Evolutionary conservation across 2,113 vertebrate species (phyloP), one percentile per base, ranked within the genome.

Genomic region (Tupaia tana): DNA sequence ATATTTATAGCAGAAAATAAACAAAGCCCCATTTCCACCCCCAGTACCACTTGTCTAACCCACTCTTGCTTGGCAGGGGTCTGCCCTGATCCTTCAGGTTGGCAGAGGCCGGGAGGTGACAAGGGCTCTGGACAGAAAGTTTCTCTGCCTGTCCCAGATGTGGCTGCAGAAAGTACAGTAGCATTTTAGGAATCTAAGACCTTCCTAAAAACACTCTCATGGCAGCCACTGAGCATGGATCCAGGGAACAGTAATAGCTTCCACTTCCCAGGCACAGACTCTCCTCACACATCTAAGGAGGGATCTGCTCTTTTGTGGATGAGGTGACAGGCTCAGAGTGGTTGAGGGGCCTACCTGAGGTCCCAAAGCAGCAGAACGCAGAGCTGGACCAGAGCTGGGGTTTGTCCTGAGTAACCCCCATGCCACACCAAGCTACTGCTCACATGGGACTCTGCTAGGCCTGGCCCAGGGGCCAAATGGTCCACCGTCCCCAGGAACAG

Each of bases 381-480:
- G 19, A 52, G 29, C 12, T 9, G 6, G 61, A 22, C 11, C 52
- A 3, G 29, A 66, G 24, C 24, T 7, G 0, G 3, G 0, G 3
- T 4, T 64, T 2, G 20, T 74, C 81, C 52, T 22, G 63, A 18
- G 31, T 59, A 63, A 29, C n/a, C 2, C 7, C 34, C 22, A 15
- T 0, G 2, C 70, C 8, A 2, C 31, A 70, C 0, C 1, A 1
- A 79, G 56, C 18, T 69, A 63, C n/a, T 4, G 8, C 31, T 63
- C 74, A n/a, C 54, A 22, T 52, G 2, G 3, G 20, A 59, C 56
- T 18, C 7, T 0, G 1, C 22, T 34, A 63, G 34, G 52, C 6
- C 4, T 24, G 87, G 22, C 61, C 75, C 15, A 19, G 13, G 2
- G 10, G 31, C 75, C 19, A 2, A 3, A 19, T 24, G 58, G 31